These are phyloP conservation scores for Adelges cooleyi DNA, from an alignment of 1,140 invertebrate genomes.

Conservation along the genomic window DNA sequence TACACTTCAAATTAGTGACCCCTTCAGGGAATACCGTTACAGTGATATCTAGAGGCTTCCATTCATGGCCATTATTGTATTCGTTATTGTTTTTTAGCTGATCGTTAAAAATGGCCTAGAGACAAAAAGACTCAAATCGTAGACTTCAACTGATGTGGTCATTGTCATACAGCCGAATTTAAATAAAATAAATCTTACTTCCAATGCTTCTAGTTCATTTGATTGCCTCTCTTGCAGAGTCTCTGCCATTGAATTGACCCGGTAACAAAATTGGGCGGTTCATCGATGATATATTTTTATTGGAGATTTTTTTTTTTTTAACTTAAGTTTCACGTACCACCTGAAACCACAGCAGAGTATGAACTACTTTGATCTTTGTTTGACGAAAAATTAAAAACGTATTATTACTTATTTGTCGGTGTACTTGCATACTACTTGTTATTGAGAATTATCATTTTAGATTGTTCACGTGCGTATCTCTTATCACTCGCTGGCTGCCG, in stretches of 20 bases:
- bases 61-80: constrained; percentile 42
- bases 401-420: no score
- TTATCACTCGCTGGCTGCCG: no score
- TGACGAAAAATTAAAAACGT: no score
- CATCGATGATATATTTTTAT: no score
- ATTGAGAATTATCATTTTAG: not conserved
- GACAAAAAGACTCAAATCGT: not conserved
- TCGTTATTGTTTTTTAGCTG: constrained; percentile 48
- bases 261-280: no score
- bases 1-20: constrained; percentile 40
- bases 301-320: no score
- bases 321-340: no score
- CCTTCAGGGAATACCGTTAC: constrained; percentile 49
- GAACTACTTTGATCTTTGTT: no score
- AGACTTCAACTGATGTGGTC: not conserved
- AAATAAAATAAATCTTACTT: constrained; percentile 23
- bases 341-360: no score
- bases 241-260: constrained; percentile 30
- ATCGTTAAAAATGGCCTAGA: constrained; percentile 50
- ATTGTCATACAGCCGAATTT: not conserved
- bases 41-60: constrained; percentile 52
- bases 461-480: no score
- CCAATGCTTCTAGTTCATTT: constrained; percentile 33
- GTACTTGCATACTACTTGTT: constrained; percentile 31
- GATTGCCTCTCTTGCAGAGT: constrained; percentile 31